Base-by-base conservation (phyloP, 2,113 vertebrate species). In the Indicator maculatus region DNA sequence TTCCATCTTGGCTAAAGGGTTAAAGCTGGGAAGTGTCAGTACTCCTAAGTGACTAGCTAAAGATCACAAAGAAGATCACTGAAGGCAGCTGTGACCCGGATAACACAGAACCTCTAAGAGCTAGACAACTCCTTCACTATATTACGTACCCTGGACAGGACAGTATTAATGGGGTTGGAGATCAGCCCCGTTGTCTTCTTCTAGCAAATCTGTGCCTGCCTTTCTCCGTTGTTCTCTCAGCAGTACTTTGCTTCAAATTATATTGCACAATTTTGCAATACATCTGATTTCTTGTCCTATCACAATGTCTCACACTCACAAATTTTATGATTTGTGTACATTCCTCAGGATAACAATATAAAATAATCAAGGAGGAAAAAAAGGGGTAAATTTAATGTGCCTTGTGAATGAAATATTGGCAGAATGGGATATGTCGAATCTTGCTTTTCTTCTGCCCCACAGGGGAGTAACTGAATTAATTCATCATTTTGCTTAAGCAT, bases 401-500 rank as follows among this genome's bases (percentile, higher is more conserved):
- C 79, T 90, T 75, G n/a, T 84, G 76, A 95, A 88, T 95, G 85
- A 93, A 86, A 87, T 90, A 78, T 39, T 83, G 85, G 44, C 80
- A 91, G 65, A 95, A 86, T 84, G 44, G 44, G 58, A 93, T 81
- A 36, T 69, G 39, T 88, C 80, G 89, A 85, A 72, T 92, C 90
- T 93, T 96, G 59, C 86, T 95, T 95, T 93, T 91, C 75, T 92
- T 95, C 89, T 94, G 64, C 74, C 84, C 79, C 91, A 92, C 83
- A 77, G 86, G 87, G 85, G 58, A 94, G 83, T 77, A 73, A 95
- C 63, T 86, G 79, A 90, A 96, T 93, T 95, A 96, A 92, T 83
- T 93, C 79, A 83, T 96, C 90, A 81, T 87, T 91, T 94, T 93
- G 56, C 90, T 92, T 94, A 96, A 93, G 93, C 80, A 78, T 78